Evolutionary conservation across 2,113 vertebrate species (phyloP).

Genomic region (Trematomus loennbergii): DNA sequence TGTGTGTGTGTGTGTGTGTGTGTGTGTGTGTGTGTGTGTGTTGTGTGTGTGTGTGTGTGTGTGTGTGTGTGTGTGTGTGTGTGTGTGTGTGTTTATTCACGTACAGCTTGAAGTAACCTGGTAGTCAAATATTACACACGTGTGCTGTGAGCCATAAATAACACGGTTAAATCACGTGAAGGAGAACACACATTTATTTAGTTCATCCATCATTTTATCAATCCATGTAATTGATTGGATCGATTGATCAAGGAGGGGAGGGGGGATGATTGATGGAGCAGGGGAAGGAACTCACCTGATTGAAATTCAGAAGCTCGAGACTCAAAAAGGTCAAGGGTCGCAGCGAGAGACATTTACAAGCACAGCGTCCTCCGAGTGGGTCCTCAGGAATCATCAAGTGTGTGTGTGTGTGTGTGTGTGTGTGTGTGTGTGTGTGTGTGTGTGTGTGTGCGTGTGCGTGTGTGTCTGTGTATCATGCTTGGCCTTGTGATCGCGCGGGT

Average conservation of each 20-base stretch:
- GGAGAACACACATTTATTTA: conserved; percentile 31
- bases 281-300: conserved; percentile 39
- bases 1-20: conserved; percentile 49
- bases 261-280: conserved; percentile 62
- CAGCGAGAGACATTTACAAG: conserved; percentile 43
- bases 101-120: background rate
- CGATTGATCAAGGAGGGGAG: conserved; percentile 57
- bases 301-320: conserved; percentile 60
- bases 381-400: conserved; percentile 31
- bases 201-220: conserved; percentile 69
- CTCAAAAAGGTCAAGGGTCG: conserved; percentile 68
- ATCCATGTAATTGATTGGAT: conserved; percentile 66
- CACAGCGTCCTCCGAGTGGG: conserved; percentile 11
- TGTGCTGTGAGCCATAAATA: conserved; percentile 12
- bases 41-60: too few relatives aligned
- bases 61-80: too few relatives aligned
- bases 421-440: background rate
- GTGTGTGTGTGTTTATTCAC: background rate
- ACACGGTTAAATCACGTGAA: conserved; percentile 28
- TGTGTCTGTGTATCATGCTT: background rate
- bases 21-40: conserved; percentile 46
- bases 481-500: conserved; percentile 65
- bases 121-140: conserved; percentile 20
- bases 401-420: conserved; percentile 1
- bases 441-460: background rate